phyloP scores from a whole-genome alignment of 2,888 invertebrate genomes.

The Eupeodes luniger region DNA sequence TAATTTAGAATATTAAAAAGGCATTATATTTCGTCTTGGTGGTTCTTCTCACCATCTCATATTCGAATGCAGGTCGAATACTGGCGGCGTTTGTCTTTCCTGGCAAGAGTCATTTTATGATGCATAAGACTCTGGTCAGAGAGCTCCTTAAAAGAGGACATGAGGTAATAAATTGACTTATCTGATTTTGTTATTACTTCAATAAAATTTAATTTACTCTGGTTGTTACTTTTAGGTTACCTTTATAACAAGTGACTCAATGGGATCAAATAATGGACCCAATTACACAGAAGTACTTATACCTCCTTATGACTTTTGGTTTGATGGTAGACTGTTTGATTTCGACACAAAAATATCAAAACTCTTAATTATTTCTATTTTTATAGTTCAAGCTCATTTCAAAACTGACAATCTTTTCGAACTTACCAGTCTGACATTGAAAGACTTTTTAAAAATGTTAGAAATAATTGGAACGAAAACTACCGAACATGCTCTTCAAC shows the following conservation, averaged over 20 bases:
- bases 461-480: slow-evolving; percentile 80
- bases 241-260: slow-evolving; percentile 80
- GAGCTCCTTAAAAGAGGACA: slow-evolving; percentile 84
- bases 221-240: slow-evolving; percentile 77
- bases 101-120: slow-evolving; percentile 84
- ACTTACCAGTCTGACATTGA: slow-evolving; percentile 79
- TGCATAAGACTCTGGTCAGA: slow-evolving; percentile 83
- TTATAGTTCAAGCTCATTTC: slow-evolving; percentile 79
- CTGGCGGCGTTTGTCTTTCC: slow-evolving; percentile 84
- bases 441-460: slow-evolving; percentile 80
- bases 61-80: slow-evolving; percentile 81
- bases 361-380: too few species aligned
- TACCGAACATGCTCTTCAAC: slow-evolving; percentile 81
- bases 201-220: neutral
- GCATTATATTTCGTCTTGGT: neutral
- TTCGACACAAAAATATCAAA: neutral
- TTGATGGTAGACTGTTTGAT: slow-evolving; percentile 77
- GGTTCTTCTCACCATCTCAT: neutral
- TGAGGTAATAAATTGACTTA: slow-evolving; percentile 78
- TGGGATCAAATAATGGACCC: slow-evolving; percentile 78
- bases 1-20: slow-evolving; percentile 7
- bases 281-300: slow-evolving; percentile 83
- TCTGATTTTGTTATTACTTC: neutral
- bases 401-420: slow-evolving; percentile 80
- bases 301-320: slow-evolving; percentile 82